These are phyloP conservation scores for Lampris megalopsis DNA, from an alignment of 2,113 vertebrate species.

Conservation along the genomic window DNA sequence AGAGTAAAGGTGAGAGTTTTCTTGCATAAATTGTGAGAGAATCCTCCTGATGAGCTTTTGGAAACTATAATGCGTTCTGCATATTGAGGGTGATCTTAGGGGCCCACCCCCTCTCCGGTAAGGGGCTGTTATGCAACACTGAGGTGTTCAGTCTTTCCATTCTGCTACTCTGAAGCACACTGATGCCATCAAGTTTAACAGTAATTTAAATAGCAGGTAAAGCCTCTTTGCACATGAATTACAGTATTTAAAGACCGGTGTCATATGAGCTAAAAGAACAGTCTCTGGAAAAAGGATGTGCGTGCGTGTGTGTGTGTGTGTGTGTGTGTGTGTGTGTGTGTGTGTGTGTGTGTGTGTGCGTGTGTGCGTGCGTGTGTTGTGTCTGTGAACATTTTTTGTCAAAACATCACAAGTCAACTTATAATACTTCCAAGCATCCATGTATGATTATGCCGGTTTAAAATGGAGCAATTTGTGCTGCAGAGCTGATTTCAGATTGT, in stretches of 20 bases:
- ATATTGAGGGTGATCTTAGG: constrained; percentile 56
- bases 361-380: too few species aligned
- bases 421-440: too few species aligned
- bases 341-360: too few species aligned
- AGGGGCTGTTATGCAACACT: constrained; percentile 68
- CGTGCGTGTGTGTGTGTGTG: too few species aligned
- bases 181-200: constrained; percentile 71
- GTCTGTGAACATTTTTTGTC: too few species aligned
- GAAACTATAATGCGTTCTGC: constrained; percentile 76
- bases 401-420: too few species aligned
- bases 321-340: too few species aligned
- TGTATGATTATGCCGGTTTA: too few species aligned
- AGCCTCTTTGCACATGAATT: background rate
- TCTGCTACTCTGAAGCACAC: constrained; percentile 62
- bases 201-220: constrained; percentile 72
- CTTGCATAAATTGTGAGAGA: constrained; percentile 54
- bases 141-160: constrained; percentile 79
- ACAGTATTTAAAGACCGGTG: background rate
- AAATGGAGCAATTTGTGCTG: too few species aligned
- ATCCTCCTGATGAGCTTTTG: constrained; percentile 61
- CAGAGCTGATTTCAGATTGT: too few species aligned
- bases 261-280: constrained; percentile 26
- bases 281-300: constrained; percentile 1
- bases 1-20: constrained; percentile 45
- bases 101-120: constrained; percentile 63